Base-by-base conservation (phyloP, 2,113 vertebrate species). In the Xenotilapia caudafasciata region DNA sequence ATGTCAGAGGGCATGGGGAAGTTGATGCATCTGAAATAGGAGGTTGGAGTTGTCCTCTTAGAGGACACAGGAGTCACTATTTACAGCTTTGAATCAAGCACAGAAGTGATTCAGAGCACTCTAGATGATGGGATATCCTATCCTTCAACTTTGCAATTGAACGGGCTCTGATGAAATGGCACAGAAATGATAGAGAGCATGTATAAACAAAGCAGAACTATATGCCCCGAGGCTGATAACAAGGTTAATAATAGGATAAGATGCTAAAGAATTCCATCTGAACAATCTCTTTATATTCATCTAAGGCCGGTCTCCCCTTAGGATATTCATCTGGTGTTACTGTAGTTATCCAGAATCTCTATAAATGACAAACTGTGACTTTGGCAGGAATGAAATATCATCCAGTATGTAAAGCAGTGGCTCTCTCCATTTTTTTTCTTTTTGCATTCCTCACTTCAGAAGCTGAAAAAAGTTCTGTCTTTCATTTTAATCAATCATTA, bases 131-230 rank as follows among this genome's bases (percentile, higher is more conserved):
- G 31, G 70, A 90, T 26, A 23, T 70, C 89, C 68, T 82, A 49
- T 88, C 82, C 47, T 90, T 92, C 80, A 84, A 51, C 87, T 85
- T 60, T n/a, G 79, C 65, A 89, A 81, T 92, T 91, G 83, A 87
- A 73, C 58, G 5, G 35, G 77, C 79, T 40, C 28, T 87, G 56
- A 86, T 79, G 23, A 90, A 91, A 91, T 51, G 84, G 88, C 88
- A 23, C 21, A 90, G 19, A 35, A n/a, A 79, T 85, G 83, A 85
- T 23, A 77, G 23, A 82, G 35, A 6, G 47, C 21, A 80, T 60
- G 31, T 45, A 53, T 82, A 85, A 92, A 91, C 86, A 90, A 82
- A 80, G 56, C n/a, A 47, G 54, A 79, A 54, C 55, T 40, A 28
- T 38, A n/a, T 79, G 91, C 81, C 73, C 79, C 3, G 5, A 73